Conservation (phyloP, 2,797 vertebrate genomes). For the Danio albolineatus region DNA sequence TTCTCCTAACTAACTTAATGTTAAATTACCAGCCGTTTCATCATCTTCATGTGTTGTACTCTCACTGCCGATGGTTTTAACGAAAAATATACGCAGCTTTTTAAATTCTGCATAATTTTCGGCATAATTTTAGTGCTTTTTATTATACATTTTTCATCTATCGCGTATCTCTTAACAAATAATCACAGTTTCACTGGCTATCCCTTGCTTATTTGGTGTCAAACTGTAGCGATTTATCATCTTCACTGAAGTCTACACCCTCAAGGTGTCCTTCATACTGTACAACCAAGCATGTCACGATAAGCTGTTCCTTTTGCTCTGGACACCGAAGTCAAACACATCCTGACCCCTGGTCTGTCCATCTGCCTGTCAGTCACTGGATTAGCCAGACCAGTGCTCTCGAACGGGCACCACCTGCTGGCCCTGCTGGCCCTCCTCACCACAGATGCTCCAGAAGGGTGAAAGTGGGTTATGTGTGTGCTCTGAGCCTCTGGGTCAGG, state of each 20-base stretch:
- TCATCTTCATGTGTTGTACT: no score
- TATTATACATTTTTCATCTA: no score
- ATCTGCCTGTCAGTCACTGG: conserved; percentile 19
- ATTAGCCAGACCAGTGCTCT: conserved; percentile 10
- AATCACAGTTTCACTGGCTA: background rate
- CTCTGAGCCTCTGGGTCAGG: conserved; percentile 42
- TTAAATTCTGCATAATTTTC: no score
- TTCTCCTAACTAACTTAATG: no score
- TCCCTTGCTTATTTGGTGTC: background rate
- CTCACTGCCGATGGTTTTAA: no score
- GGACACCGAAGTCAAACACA: background rate
- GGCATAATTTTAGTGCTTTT: no score
- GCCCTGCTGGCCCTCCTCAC: conserved; percentile 12
- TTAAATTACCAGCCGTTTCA: no score
- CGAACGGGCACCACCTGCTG: background rate
- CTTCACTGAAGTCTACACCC: background rate
- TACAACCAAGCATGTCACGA: background rate
- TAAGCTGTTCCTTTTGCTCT: conserved; percentile 17
- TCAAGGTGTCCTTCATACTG: background rate
- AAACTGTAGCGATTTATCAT: background rate
- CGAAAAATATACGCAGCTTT: no score
- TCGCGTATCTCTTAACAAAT: no score
- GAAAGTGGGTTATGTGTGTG: conserved; percentile 51
- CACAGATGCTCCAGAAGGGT: conserved; percentile 12
- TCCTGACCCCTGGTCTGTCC: background rate